Evolutionary conservation across 2,888 invertebrate species (phyloP), one percentile per base, ranked within the genome.

Genomic region (Pediacus dermestoides): DNA sequence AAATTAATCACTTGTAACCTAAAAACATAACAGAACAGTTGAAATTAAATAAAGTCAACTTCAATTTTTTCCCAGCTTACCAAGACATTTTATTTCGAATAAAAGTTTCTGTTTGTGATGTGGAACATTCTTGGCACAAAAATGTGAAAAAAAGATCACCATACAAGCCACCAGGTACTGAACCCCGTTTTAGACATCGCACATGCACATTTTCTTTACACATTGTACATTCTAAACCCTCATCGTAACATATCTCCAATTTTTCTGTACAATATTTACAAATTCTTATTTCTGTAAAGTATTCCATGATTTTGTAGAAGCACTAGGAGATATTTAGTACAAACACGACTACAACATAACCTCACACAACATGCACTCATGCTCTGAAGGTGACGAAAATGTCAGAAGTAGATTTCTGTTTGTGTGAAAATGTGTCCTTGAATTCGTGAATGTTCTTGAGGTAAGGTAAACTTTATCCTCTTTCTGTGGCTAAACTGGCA

Each of bases 101-200:
- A 52, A 85, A 77, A 3, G 70, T 57, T 63, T 87, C 85, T 13
- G 68, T 70, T 2, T 71, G 71, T 4, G 66, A 62, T 0, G 69
- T 56, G 2, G 79, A 78, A 57, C 88, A 88, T 39, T 80, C 75
- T 23, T 70, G 65, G 55, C 88, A 88, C 1, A 75, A 78, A 41
- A 81, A 82, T 46, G 77, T 75, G 49, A 84, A 88, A 64, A 87
- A 88, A 2, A 86, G 76, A 72, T 88, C 88, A 6, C 87, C 84
- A 0, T 76, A 61, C 8, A 88, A 73, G 44, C 82, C 80, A 0
- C 82, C 82, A 0, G 87, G 86, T 0, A 85, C 80, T 6, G 80
- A 76, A 1, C 78, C 78, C 13, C 80, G 71, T 47, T 74, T 74
- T 16, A 88, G 67, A 58, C 88, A 88, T 13, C 71, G 68, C 9